These are phyloP conservation scores for Rana temporaria DNA, from an alignment of 2,113 vertebrate genomes.

Conservation along the genomic window DNA sequence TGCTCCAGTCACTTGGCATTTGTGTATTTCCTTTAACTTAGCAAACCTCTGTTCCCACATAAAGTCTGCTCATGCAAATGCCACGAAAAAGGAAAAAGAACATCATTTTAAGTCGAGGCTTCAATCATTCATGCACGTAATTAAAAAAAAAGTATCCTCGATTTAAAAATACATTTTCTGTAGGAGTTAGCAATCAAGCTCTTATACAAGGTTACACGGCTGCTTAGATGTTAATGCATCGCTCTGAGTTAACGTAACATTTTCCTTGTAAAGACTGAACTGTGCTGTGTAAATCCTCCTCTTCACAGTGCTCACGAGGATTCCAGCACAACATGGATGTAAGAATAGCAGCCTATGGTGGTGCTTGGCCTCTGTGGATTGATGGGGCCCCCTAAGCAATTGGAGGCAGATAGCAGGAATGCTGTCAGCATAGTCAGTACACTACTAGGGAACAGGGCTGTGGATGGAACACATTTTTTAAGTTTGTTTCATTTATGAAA, in stretches of 20 bases:
- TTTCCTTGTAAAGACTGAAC: neutral
- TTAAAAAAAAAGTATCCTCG: constrained; percentile 18
- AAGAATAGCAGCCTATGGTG: neutral
- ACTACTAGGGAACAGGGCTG: no score
- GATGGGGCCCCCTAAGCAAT: no score
- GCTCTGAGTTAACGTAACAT: neutral
- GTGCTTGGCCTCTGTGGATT: no score
- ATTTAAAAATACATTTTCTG: constrained; percentile 28
- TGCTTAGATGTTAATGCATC: constrained; percentile 3
- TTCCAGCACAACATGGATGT: neutral
- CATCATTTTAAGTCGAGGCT: neutral
- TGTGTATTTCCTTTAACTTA: constrained; percentile 14
- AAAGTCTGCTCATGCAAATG: neutral
- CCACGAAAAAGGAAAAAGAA: neutral
- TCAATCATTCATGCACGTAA: constrained; percentile 23
- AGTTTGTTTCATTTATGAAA: no score
- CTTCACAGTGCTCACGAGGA: no score
- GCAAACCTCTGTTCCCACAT: neutral
- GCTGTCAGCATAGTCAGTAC: no score
- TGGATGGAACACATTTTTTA: no score
- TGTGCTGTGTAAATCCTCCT: no score
- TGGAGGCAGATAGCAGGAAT: no score
- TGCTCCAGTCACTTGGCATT: constrained; percentile 1
- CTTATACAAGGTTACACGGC: neutral
- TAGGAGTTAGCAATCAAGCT: constrained; percentile 26